Percentiles rank a stretch among this genome's conserved stretches.
Evolutionary conservation across 2,888 invertebrate species (phyloP).

Genomic region (Tenthredo scrophulariae): DNA sequence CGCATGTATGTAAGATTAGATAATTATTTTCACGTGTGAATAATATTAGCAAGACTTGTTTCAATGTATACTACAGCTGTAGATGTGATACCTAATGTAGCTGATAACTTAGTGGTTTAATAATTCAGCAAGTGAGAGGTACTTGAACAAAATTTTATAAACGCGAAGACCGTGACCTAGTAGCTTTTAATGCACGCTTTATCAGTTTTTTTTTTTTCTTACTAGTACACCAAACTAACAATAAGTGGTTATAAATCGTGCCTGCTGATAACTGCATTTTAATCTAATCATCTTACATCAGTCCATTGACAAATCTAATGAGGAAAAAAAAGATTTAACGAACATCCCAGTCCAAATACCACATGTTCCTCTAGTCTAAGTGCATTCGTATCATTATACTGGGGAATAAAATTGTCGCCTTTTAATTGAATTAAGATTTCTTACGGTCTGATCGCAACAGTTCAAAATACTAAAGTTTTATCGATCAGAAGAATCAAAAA

Average conservation of each 20-base stretch:
- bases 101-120: background rate
- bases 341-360: background rate
- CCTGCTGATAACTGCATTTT: background rate
- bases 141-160: conserved; percentile 40
- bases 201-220: background rate
- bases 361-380: background rate
- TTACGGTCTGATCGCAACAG: background rate
- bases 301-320: background rate
- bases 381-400: background rate
- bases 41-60: background rate
- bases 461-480: background rate
- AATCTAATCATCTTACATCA: background rate
- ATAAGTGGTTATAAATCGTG: background rate
- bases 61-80: background rate
- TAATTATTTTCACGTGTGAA: background rate
- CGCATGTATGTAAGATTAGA: background rate
- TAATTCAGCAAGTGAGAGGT: conserved; percentile 35
- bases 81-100: background rate
- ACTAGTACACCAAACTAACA: background rate
- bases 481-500: background rate
- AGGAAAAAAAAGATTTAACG: background rate
- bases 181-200: background rate
- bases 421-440: background rate
- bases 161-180: conserved; percentile 37
- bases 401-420: background rate